Percentiles rank a stretch among this genome's conserved stretches.
Evolutionary conservation across 2,888 invertebrate genomes (phyloP).

Genomic region (Neoascia interrupta): DNA sequence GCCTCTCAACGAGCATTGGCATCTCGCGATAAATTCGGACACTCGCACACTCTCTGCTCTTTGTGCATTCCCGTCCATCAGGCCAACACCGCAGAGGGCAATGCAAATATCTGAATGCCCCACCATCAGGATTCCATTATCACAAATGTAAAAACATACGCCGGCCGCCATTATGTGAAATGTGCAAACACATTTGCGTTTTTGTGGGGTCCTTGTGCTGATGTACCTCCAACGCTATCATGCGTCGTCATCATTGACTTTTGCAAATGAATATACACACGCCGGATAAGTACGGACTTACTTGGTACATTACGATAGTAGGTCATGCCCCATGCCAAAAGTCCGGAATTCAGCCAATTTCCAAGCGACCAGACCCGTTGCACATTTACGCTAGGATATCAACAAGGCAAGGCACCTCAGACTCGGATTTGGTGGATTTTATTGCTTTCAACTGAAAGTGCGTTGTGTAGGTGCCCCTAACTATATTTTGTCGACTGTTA

Average conservation of each 20-base stretch:
- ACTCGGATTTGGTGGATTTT: constrained; percentile 44
- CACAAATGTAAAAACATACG: not conserved
- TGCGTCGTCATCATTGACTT: constrained; percentile 27
- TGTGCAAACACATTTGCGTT: constrained; percentile 57
- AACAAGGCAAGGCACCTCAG: constrained; percentile 10
- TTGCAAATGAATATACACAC: constrained; percentile 32
- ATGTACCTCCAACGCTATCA: not conserved
- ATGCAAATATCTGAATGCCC: constrained; percentile 24
- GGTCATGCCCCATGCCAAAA: constrained; percentile 50
- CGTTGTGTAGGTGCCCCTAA: too few relatives aligned
- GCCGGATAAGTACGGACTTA: constrained; percentile 38
- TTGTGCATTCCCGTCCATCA: constrained; percentile 35
- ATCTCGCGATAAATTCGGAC: constrained; percentile 31
- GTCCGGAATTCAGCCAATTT: constrained; percentile 48
- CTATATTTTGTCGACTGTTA: too few relatives aligned
- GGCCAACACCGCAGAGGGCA: constrained; percentile 1
- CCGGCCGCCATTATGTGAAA: constrained; percentile 28
- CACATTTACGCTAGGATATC: constrained; percentile 10
- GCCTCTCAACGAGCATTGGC: not conserved
- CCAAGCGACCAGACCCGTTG: constrained; percentile 1
- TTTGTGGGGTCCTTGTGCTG: not conserved
- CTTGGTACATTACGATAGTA: constrained; percentile 35
- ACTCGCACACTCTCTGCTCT: constrained; percentile 46
- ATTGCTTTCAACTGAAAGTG: constrained; percentile 25
- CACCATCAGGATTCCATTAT: constrained; percentile 38